Percentiles rank a stretch among this genome's conserved stretches.
These are phyloP conservation scores for Cosmia trapezina DNA, from an alignment of 2,888 invertebrate genomes.

Conservation along the genomic window DNA sequence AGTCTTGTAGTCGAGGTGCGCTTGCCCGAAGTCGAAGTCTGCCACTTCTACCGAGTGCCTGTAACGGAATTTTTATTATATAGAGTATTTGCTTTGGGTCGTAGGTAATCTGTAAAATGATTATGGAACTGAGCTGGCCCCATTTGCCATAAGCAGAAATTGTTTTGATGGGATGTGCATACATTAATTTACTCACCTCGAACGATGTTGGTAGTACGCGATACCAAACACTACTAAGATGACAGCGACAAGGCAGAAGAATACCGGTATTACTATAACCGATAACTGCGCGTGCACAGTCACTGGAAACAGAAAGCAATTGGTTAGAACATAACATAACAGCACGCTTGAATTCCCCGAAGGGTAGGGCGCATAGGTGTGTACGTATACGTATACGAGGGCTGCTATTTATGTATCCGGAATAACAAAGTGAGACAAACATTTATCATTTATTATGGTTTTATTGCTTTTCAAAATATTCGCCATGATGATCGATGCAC, in stretches of 20 bases:
- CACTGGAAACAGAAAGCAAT: slow-evolving; percentile 87
- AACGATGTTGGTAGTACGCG: slow-evolving; percentile 96
- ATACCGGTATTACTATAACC: slow-evolving; percentile 96
- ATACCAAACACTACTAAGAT: slow-evolving; percentile 96
- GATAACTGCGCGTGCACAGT: slow-evolving; percentile 95
- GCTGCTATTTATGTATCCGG: too few species aligned
- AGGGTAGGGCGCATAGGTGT: background rate
- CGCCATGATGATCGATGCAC: too few species aligned
- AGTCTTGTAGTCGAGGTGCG: slow-evolving; percentile 96
- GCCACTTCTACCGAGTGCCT: slow-evolving; percentile 96
- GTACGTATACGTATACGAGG: too few species aligned
- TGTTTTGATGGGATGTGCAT: too few species aligned
- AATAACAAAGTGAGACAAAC: too few species aligned
- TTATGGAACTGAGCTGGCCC: too few species aligned
- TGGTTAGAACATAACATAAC: background rate
- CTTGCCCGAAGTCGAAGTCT: slow-evolving; percentile 96
- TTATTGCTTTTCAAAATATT: too few species aligned
- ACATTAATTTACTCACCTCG: slow-evolving; percentile 89
- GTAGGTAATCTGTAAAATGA: too few species aligned
- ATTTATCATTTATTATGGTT: too few species aligned
- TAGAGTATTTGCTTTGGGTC: background rate
- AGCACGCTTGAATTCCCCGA: too few species aligned
- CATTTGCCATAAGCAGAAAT: too few species aligned
- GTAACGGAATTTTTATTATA: slow-evolving; percentile 56
- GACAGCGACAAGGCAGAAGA: slow-evolving; percentile 95